A percentile compares a stretch with the other conserved stretches of the same genome.
Conservation (phyloP, 2,888 invertebrate species). For the Acholoe squamosa region DNA sequence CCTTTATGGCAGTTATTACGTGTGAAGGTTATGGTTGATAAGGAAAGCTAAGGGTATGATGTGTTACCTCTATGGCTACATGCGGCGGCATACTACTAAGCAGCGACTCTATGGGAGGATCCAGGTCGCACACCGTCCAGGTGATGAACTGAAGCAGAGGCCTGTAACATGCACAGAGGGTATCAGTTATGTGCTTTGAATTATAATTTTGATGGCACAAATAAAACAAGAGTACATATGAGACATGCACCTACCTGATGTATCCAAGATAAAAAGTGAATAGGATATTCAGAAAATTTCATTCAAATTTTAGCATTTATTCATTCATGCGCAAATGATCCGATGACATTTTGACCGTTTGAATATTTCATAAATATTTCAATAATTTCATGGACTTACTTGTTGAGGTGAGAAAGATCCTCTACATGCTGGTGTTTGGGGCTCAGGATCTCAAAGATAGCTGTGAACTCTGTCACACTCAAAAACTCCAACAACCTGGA, state of each 20-base stretch:
- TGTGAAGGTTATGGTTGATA: too few relatives aligned
- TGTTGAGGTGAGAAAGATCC: constrained; percentile 80
- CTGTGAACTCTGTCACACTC: constrained; percentile 79
- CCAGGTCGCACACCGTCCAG: constrained; percentile 79
- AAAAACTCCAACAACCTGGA: constrained; percentile 78
- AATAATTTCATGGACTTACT: constrained; percentile 70
- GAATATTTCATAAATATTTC: too few relatives aligned
- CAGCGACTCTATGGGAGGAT: constrained; percentile 72
- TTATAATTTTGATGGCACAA: too few relatives aligned
- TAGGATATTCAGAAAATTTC: too few relatives aligned
- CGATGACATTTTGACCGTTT: too few relatives aligned
- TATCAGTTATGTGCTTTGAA: too few relatives aligned
- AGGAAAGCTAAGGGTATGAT: constrained; percentile 22
- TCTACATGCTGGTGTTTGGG: constrained; percentile 84
- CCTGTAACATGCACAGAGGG: constrained; percentile 67
- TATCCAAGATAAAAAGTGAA: too few relatives aligned
- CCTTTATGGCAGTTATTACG: too few relatives aligned
- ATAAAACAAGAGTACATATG: too few relatives aligned
- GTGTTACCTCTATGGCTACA: constrained; percentile 80
- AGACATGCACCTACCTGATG: too few relatives aligned
- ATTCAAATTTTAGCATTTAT: too few relatives aligned
- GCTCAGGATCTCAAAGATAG: constrained; percentile 83
- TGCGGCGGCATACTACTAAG: constrained; percentile 79
- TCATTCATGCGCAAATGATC: too few relatives aligned
- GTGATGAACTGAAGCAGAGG: constrained; percentile 81